Base-by-base conservation (phyloP, 2,888 invertebrate species). In the Caenorhabditis virilis region DNA sequence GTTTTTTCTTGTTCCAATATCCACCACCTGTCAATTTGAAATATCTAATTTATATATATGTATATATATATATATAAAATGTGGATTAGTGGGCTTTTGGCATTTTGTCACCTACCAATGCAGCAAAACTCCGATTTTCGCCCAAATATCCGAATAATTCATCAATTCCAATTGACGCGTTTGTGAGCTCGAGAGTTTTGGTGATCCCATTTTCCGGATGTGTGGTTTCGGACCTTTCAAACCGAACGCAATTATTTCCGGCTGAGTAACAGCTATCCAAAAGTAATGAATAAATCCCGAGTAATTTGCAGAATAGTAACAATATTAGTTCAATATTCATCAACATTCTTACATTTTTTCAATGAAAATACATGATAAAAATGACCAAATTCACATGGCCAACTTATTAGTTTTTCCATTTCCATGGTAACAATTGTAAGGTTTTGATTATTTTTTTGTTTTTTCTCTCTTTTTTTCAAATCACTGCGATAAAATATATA, bases 61-160 rank as follows among this genome's bases (percentile, higher is more conserved):
- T n/a, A n/a, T n/a, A n/a, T n/a, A n/a, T n/a, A n/a, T n/a, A n/a
- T n/a, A n/a, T n/a, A n/a, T n/a, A n/a, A n/a, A n/a, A n/a, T n/a
- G n/a, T n/a, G n/a, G n/a, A n/a, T n/a, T n/a, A n/a, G n/a, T n/a
- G n/a, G n/a, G n/a, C n/a, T n/a, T n/a, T n/a, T n/a, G n/a, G n/a
- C n/a, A n/a, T n/a, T n/a, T n/a, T n/a, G n/a, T n/a, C n/a, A n/a
- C 20, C 18, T 18, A 63, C 63, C 57, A 63, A 33, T 22, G 63
- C 63, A 25, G 53, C 63, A 41, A 63, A 35, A 35, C 53, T 36
- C 41, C 51, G 51, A 62, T 62, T 52, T 39, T 48, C 47, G 45
- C 47, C 48, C 56, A 62, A 56, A 49, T 62, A 52, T 42, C 52
- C 54, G 30, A 62, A 41, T 25, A 62, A 56, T 41, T 62, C 56